phyloP scores from a whole-genome alignment of 2,797 vertebrate species.

The Distichodus sexfasciatus region DNA sequence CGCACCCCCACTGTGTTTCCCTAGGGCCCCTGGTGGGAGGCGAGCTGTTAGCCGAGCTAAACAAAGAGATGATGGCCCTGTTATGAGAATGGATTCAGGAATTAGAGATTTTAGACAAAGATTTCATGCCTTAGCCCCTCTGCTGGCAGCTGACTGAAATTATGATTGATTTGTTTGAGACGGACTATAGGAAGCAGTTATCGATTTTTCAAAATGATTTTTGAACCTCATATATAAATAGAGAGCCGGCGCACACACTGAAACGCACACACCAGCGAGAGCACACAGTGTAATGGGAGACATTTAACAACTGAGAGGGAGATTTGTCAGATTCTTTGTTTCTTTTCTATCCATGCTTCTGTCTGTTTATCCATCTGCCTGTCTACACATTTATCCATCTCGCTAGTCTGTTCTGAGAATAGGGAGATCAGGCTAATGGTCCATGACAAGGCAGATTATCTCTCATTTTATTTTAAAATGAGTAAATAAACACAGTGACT shows the following conservation, averaged over 20 bases:
- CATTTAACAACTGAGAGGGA: too few relatives aligned
- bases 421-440: slow-evolving; percentile 86
- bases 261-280: too few relatives aligned
- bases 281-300: too few relatives aligned
- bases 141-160: slow-evolving; percentile 78
- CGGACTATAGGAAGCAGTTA: slow-evolving; percentile 96
- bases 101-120: slow-evolving; percentile 93
- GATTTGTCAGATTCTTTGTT: too few relatives aligned
- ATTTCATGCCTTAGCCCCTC: slow-evolving; percentile 75
- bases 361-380: slow-evolving; percentile 62
- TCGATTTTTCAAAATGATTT: slow-evolving; percentile 97
- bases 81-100: slow-evolving; percentile 94
- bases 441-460: slow-evolving; percentile 95
- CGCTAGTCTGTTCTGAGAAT: slow-evolving; percentile 43
- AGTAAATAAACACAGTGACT: slow-evolving; percentile 96
- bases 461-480: slow-evolving; percentile 97
- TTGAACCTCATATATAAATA: too few relatives aligned
- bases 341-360: slow-evolving; percentile 46
- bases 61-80: slow-evolving; percentile 98
- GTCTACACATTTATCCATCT: not conserved
- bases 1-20: slow-evolving; percentile 49
- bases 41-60: slow-evolving; percentile 83
- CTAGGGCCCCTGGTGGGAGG: slow-evolving; percentile 75
- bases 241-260: too few relatives aligned
- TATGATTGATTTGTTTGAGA: slow-evolving; percentile 98